Evolutionary conservation across 2,113 vertebrate genomes (phyloP).

Genomic region (Caracal caracal): DNA sequence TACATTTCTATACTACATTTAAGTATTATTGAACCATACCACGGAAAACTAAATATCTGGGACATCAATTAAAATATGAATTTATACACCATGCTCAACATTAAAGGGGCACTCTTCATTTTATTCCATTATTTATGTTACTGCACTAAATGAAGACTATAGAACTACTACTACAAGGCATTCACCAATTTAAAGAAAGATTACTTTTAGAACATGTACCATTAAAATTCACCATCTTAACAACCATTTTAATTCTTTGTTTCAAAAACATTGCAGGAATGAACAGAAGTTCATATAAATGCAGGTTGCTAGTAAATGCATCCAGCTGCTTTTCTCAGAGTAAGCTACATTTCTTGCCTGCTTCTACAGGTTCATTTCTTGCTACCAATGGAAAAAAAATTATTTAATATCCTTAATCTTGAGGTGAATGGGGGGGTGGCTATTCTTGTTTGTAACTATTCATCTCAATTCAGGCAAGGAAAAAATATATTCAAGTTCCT

Average conservation of each 20-base stretch:
- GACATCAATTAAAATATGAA: background rate
- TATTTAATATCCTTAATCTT: slow-evolving; percentile 90
- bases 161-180: background rate
- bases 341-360: slow-evolving; percentile 65
- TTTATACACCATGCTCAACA: background rate
- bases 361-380: slow-evolving; percentile 84
- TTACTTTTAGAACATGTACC: background rate
- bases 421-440: background rate
- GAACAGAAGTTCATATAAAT: background rate
- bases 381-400: slow-evolving; percentile 84
- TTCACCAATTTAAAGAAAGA: slow-evolving; percentile 38
- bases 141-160: background rate
- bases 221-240: slow-evolving; percentile 19
- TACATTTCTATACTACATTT: background rate
- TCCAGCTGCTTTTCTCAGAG: slow-evolving; percentile 71
- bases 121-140: background rate
- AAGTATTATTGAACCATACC: background rate
- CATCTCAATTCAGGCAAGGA: slow-evolving; percentile 84
- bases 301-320: background rate
- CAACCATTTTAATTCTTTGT: background rate
- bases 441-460: slow-evolving; percentile 88
- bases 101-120: background rate
- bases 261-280: slow-evolving; percentile 5
- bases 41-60: slow-evolving; percentile 29
- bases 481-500: slow-evolving; percentile 88